A percentile compares a stretch with the other conserved stretches of the same genome.
Evolutionary conservation across 2,797 vertebrate genomes (phyloP).

Genomic region (Sternarchorhynchus goeldii): DNA sequence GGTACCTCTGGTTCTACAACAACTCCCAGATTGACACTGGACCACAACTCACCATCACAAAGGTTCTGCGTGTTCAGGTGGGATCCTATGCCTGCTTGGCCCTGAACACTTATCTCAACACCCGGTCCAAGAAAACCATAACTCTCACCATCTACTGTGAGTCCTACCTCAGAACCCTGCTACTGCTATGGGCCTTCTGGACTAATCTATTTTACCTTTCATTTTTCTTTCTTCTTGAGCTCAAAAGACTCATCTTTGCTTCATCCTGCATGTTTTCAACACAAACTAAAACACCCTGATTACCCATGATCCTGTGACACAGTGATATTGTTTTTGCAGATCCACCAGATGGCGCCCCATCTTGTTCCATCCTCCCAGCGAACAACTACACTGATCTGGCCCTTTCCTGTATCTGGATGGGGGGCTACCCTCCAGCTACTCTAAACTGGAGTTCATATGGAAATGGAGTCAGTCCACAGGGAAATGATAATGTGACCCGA

Average conservation of each 20-base stretch:
- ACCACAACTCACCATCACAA: conserved; percentile 77
- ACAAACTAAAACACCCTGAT: conserved; percentile 42
- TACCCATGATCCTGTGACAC: conserved; percentile 52
- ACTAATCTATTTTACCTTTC: conserved; percentile 2
- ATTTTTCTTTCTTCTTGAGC: conserved; percentile 23
- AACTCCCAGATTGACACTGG: conserved; percentile 82
- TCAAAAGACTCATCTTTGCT: conserved; percentile 45
- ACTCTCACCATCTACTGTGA: conserved; percentile 90
- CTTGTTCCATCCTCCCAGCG: conserved; percentile 76
- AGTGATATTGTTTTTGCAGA: conserved; percentile 72
- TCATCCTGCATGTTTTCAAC: conserved; percentile 1
- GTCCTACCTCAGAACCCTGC: conserved; percentile 59
- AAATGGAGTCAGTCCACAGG: conserved; percentile 43
- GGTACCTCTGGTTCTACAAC: conserved; percentile 88
- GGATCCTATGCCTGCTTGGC: conserved; percentile 89
- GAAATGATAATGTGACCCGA: conserved; percentile 71
- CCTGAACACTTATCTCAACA: conserved; percentile 82
- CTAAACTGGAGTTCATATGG: conserved; percentile 76
- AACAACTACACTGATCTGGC: conserved; percentile 77
- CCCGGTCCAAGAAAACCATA: conserved; percentile 81
- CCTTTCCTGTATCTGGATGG: conserved; percentile 82
- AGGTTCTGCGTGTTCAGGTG: conserved; percentile 79
- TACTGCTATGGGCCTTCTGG: conserved; percentile 12
- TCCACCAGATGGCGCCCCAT: conserved; percentile 81
- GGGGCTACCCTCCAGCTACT: conserved; percentile 78